phyloP scores from a whole-genome alignment of 2,113 vertebrate species.

The Thymallus thymallus region DNA sequence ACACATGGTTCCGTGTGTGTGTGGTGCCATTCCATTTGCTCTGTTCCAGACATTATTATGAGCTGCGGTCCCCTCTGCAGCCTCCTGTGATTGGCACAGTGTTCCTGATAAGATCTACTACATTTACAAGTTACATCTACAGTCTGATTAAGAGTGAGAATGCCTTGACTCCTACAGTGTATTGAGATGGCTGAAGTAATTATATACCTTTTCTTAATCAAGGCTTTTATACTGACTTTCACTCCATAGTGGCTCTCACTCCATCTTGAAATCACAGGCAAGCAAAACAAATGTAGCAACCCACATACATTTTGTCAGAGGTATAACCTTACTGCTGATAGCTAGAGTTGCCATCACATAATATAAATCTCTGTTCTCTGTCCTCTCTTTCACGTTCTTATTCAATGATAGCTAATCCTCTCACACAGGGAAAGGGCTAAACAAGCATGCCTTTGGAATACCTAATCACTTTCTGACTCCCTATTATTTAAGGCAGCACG shows the following conservation, averaged over 20 bases:
- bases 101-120: neutral
- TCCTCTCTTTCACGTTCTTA: conserved; percentile 34
- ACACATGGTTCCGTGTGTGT: too few relatives aligned
- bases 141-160: neutral
- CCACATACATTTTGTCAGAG: conserved; percentile 34
- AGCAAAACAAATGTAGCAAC: conserved; percentile 52
- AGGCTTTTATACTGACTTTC: conserved; percentile 4
- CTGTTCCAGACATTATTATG: too few relatives aligned
- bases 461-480: conserved; percentile 20
- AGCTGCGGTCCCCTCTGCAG: too few relatives aligned
- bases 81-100: neutral
- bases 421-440: conserved; percentile 42
- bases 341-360: conserved; percentile 50
- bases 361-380: conserved; percentile 46
- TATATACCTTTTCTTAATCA: too few relatives aligned
- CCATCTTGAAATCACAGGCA: conserved; percentile 52
- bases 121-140: too few relatives aligned
- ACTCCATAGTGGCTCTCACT: conserved; percentile 18
- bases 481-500: conserved; percentile 21
- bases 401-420: conserved; percentile 56
- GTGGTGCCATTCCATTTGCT: too few relatives aligned
- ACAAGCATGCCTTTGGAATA: conserved; percentile 37
- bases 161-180: neutral
- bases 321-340: conserved; percentile 49
- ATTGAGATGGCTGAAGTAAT: conserved; percentile 4